A percentile compares a stretch with the other conserved stretches of the same genome.
These are phyloP conservation scores for Geophilus truncorum DNA, from an alignment of 2,888 invertebrate genomes.

Conservation along the genomic window DNA sequence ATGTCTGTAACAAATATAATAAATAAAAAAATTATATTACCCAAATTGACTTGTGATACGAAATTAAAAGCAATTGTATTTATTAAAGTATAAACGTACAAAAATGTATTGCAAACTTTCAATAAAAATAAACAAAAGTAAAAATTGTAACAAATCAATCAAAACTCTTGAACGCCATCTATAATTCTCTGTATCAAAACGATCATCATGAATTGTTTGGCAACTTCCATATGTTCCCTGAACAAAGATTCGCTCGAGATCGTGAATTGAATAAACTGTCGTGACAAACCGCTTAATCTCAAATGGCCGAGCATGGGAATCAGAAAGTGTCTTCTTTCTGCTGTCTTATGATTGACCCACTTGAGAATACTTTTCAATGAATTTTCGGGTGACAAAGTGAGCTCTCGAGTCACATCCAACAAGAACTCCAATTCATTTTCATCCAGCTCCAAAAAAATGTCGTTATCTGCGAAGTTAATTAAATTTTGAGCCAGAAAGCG, in stretches of 20 bases:
- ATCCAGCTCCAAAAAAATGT: background rate
- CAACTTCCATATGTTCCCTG: background rate
- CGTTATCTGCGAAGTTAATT: background rate
- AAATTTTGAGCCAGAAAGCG: background rate
- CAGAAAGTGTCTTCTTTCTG: background rate
- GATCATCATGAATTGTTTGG: background rate
- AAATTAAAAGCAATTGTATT: too few relatives aligned
- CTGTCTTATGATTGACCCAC: slow-evolving; percentile 11
- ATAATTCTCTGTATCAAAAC: background rate
- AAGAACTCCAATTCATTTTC: background rate
- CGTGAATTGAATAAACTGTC: background rate
- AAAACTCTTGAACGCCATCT: background rate
- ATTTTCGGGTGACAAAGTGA: background rate
- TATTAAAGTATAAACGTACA: too few relatives aligned
- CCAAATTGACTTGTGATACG: too few relatives aligned
- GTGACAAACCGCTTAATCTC: background rate
- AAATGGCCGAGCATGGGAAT: background rate
- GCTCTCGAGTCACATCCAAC: background rate
- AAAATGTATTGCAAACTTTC: too few relatives aligned
- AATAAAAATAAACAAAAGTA: too few relatives aligned
- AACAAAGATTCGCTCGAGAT: background rate
- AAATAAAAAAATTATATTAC: too few relatives aligned
- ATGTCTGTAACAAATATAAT: too few relatives aligned
- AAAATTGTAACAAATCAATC: background rate
- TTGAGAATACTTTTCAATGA: background rate